These are phyloP conservation scores for Tethea ocularis DNA, from an alignment of 2,888 invertebrate genomes.

Conservation along the genomic window DNA sequence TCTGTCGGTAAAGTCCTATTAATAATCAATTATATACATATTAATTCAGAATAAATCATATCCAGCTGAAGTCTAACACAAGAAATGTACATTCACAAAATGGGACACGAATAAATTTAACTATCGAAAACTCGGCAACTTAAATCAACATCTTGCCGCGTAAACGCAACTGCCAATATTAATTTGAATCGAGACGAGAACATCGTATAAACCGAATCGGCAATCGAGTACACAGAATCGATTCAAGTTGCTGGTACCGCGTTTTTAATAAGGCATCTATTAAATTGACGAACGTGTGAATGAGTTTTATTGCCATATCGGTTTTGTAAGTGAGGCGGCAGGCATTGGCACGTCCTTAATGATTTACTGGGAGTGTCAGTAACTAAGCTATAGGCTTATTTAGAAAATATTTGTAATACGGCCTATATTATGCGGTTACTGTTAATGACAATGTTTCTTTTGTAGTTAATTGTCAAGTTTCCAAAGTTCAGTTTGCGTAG, in stretches of 20 bases:
- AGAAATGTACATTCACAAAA: conserved; percentile 59
- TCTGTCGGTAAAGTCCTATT: conserved; percentile 46
- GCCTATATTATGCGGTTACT: conserved; percentile 26
- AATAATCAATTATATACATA: conserved; percentile 59
- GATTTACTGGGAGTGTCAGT: conserved; percentile 58
- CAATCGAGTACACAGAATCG: conserved; percentile 54
- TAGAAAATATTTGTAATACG: conserved; percentile 7
- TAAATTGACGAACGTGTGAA: conserved; percentile 81
- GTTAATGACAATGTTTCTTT: conserved; percentile 20
- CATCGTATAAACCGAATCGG: conserved; percentile 45
- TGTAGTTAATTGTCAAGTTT: conserved; percentile 9
- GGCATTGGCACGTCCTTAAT: conserved; percentile 75
- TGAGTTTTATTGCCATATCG: conserved; percentile 80
- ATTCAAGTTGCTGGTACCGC: conserved; percentile 49
- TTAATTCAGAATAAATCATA: conserved; percentile 64
- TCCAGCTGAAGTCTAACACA: conserved; percentile 57
- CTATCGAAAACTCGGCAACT: conserved; percentile 46
- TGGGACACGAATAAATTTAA: conserved; percentile 69
- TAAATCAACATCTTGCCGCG: conserved; percentile 54
- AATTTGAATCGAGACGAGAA: conserved; percentile 65
- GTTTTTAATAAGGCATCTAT: conserved; percentile 81
- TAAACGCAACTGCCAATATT: conserved; percentile 65
- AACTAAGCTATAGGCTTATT: conserved; percentile 13
- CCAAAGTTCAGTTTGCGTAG: background rate
- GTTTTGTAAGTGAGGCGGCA: conserved; percentile 52